phyloP scores from a whole-genome alignment of 1,140 invertebrate species.

The Acyrthosiphon pisum region DNA sequence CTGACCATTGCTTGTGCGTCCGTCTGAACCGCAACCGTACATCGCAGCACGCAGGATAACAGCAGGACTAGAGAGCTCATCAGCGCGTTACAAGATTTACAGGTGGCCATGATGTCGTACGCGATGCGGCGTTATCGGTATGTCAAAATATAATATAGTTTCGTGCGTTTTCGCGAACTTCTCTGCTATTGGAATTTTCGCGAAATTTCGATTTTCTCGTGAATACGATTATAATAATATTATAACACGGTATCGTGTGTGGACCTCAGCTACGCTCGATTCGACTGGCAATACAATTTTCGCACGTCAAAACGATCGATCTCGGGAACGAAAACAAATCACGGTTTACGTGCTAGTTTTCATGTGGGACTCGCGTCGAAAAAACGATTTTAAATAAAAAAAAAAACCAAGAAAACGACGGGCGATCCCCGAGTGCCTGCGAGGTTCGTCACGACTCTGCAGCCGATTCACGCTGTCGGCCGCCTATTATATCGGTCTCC shows the following conservation, averaged over 20 bases:
- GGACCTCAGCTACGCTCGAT: neutral
- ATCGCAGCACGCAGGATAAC: neutral
- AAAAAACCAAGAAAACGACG: neutral
- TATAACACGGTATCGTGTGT: neutral
- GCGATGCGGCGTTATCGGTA: too few relatives aligned
- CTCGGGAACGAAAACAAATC: constrained; percentile 35
- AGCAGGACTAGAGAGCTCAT: neutral
- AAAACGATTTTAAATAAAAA: neutral
- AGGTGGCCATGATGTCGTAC: neutral
- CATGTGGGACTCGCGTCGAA: neutral
- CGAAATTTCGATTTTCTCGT: neutral
- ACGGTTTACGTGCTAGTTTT: constrained; percentile 46
- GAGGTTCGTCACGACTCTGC: constrained; percentile 49
- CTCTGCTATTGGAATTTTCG: neutral
- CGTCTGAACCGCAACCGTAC: constrained; percentile 16
- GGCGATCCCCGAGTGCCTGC: constrained; percentile 23
- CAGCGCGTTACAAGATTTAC: neutral
- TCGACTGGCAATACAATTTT: neutral
- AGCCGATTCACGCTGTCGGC: neutral
- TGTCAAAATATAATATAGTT: neutral
- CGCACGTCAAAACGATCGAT: neutral
- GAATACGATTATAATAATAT: neutral
- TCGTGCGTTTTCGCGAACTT: neutral
- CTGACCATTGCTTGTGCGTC: constrained; percentile 56
- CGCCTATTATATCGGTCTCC: constrained; percentile 50